phyloP scores from a whole-genome alignment of 2,888 invertebrate genomes.

The Platerodrilus igneus region DNA sequence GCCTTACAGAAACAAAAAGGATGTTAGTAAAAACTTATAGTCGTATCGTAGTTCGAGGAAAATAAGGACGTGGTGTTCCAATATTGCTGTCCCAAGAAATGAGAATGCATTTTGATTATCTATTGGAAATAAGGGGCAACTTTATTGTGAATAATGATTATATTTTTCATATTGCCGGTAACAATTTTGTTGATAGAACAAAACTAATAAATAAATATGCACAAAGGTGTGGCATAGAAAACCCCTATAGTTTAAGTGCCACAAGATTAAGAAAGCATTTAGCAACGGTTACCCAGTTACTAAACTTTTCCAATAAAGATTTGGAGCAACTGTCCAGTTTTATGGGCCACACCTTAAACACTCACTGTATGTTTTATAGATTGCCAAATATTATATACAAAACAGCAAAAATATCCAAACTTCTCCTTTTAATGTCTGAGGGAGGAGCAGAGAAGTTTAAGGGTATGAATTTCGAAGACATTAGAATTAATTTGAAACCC shows the following conservation, averaged over 20 bases:
- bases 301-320: slow-evolving; percentile 6
- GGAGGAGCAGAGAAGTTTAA: slow-evolving; percentile 8
- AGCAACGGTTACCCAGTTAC: slow-evolving; percentile 15
- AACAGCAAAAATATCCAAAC: slow-evolving; percentile 10
- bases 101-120: slow-evolving; percentile 22
- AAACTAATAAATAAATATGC: slow-evolving; percentile 23
- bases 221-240: slow-evolving; percentile 13
- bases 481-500: slow-evolving; percentile 14
- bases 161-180: slow-evolving; percentile 18
- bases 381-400: slow-evolving; percentile 2
- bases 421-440: slow-evolving; percentile 7
- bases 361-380: slow-evolving; percentile 7
- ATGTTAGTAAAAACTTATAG: slow-evolving; percentile 20
- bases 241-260: slow-evolving; percentile 14
- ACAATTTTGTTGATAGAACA: slow-evolving; percentile 22
- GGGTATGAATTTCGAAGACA: slow-evolving; percentile 11
- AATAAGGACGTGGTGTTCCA: slow-evolving; percentile 22
- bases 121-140: slow-evolving; percentile 16
- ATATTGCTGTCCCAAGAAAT: slow-evolving; percentile 22
- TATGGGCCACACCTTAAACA: slow-evolving; percentile 9
- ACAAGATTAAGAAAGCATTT: slow-evolving; percentile 24
- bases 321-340: slow-evolving; percentile 6
- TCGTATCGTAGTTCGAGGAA: slow-evolving; percentile 21
- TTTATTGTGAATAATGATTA: slow-evolving; percentile 19
- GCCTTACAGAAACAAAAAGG: slow-evolving; percentile 25